Evolutionary conservation across 2,797 vertebrate genomes (phyloP).

Genomic region (Melanogrammus aeglefinus): DNA sequence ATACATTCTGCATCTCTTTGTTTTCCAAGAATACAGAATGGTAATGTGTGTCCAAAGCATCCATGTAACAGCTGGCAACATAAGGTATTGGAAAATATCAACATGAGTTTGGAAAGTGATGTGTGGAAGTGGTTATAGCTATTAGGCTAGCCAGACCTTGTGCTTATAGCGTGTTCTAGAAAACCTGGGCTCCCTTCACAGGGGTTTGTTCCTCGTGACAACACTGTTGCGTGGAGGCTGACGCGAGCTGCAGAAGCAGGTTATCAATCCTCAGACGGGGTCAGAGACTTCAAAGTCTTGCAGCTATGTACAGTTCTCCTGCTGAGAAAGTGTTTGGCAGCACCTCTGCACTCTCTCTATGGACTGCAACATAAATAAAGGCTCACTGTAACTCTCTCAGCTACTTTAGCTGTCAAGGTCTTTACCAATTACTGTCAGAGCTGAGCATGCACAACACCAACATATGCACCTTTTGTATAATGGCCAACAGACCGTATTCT

Average conservation of each 20-base stretch:
- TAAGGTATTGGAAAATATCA: background rate
- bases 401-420: conserved; percentile 82
- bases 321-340: conserved; percentile 68
- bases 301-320: conserved; percentile 66
- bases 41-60: background rate
- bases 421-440: conserved; percentile 80
- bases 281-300: conserved; percentile 78
- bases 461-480: conserved; percentile 60
- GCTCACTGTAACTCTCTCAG: conserved; percentile 76
- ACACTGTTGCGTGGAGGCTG: conserved; percentile 56
- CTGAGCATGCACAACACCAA: conserved; percentile 61
- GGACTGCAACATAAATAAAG: conserved; percentile 80
- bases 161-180: background rate
- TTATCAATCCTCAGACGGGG: conserved; percentile 72
- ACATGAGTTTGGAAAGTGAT: background rate
- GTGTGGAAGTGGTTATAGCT: background rate
- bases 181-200: background rate
- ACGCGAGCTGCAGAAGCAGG: conserved; percentile 72
- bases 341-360: conserved; percentile 74
- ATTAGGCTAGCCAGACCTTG: background rate
- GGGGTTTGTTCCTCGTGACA: conserved; percentile 47
- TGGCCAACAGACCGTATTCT: conserved; percentile 56
- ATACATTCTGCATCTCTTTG: background rate
- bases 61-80: background rate
- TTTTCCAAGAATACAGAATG: background rate